Conservation (phyloP, 2,113 vertebrate genomes). For the Phalacrocorax carbo region DNA sequence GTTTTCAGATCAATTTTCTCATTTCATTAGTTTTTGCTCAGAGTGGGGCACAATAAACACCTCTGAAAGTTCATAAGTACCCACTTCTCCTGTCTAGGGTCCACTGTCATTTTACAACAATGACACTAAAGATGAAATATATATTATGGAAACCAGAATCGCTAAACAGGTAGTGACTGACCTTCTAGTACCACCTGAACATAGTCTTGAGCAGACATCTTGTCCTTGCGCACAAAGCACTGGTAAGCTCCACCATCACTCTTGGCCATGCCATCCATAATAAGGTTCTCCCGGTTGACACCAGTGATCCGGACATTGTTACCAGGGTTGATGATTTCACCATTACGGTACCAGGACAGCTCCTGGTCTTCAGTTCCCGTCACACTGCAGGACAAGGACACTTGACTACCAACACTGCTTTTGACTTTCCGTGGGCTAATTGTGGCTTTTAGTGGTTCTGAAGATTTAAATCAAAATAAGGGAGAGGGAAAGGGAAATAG, state of each 20-base stretch:
- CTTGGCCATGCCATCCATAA: constrained; percentile 97
- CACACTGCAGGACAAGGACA: constrained; percentile 94
- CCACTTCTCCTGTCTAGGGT: background rate
- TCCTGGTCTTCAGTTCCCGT: constrained; percentile 92
- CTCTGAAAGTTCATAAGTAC: background rate
- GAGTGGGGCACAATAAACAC: background rate
- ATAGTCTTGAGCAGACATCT: constrained; percentile 96
- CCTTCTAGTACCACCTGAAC: constrained; percentile 97
- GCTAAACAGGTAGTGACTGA: constrained; percentile 56
- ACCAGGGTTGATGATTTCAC: constrained; percentile 90
- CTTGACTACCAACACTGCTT: constrained; percentile 95
- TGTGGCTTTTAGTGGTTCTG: constrained; percentile 93
- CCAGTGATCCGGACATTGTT: constrained; percentile 92
- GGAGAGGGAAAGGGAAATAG: background rate
- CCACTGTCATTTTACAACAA: background rate
- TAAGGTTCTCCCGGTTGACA: constrained; percentile 87
- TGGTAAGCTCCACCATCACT: constrained; percentile 97
- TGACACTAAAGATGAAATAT: fast-evolving
- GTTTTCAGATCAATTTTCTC: background rate
- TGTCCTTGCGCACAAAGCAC: constrained; percentile 93
- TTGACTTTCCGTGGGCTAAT: constrained; percentile 95
- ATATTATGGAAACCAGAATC: background rate
- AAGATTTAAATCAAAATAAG: background rate
- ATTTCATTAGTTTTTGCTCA: background rate
- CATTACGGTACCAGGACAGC: constrained; percentile 95